Evolutionary conservation across 2,888 invertebrate genomes (phyloP).

Genomic region (Eulithis prunata): DNA sequence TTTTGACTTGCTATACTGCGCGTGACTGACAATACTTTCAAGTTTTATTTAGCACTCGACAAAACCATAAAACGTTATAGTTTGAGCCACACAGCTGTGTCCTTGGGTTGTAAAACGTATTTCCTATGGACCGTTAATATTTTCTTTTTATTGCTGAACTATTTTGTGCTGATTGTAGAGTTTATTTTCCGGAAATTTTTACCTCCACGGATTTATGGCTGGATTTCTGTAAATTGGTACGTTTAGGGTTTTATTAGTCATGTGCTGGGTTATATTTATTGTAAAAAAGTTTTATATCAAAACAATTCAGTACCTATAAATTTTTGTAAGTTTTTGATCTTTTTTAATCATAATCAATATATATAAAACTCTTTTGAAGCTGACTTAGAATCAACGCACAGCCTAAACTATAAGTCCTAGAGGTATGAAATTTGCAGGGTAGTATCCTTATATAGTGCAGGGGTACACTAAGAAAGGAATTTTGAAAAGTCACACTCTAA

Average conservation of each 20-base stretch:
- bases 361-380: too few species aligned
- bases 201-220: slow-evolving; percentile 14
- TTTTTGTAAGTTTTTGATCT: too few species aligned
- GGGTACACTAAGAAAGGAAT: too few species aligned
- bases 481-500: too few species aligned
- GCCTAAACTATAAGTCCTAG: too few species aligned
- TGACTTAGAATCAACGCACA: too few species aligned
- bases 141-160: slow-evolving; percentile 28
- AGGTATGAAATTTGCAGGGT: too few species aligned
- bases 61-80: slow-evolving; percentile 26
- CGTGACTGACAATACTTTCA: slow-evolving; percentile 31
- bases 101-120: slow-evolving; percentile 35
- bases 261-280: neutral
- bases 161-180: slow-evolving; percentile 27
- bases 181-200: slow-evolving; percentile 20
- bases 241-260: neutral
- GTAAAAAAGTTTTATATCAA: too few species aligned
- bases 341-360: too few species aligned
- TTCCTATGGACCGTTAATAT: slow-evolving; percentile 29
- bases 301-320: too few species aligned
- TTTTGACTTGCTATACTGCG: slow-evolving; percentile 21
- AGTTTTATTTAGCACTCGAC: slow-evolving; percentile 31
- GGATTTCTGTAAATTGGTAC: slow-evolving; percentile 8
- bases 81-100: slow-evolving; percentile 22
- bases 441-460: too few species aligned